Percentiles rank a stretch among this genome's conserved stretches.
Evolutionary conservation across 2,888 invertebrate genomes (phyloP).

Genomic region (Fragum whitleyi): DNA sequence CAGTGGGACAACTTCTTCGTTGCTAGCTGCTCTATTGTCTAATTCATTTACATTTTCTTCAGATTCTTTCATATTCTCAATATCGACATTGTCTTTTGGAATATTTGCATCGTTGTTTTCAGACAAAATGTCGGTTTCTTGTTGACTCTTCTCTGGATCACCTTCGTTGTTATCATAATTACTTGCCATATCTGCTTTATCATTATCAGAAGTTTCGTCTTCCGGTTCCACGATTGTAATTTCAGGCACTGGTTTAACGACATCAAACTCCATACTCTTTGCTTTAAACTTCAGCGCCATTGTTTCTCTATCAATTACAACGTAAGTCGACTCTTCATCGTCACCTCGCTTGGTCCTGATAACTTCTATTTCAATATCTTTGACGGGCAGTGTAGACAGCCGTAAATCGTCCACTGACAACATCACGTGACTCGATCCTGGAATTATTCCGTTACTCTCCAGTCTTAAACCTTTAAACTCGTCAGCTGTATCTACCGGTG

Average conservation of each 20-base stretch:
- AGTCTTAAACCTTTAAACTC: conserved; percentile 5
- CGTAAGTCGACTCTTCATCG: not conserved
- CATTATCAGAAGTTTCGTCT: not conserved
- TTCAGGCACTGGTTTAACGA: not conserved
- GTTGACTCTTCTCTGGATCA: not conserved
- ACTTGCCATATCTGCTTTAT: not conserved
- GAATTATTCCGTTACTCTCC: not conserved
- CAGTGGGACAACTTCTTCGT: too few relatives aligned
- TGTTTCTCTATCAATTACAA: conserved; percentile 16
- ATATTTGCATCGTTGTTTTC: not conserved
- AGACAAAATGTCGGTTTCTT: not conserved
- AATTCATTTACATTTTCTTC: not conserved
- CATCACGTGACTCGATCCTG: conserved; percentile 2
- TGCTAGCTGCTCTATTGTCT: too few relatives aligned
- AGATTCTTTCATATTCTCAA: not conserved
- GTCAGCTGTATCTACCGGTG: not conserved
- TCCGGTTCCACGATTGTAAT: not conserved
- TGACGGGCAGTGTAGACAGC: conserved; percentile 1
- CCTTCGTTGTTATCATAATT: not conserved
- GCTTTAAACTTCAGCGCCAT: conserved; percentile 28
- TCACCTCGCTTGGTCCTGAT: not conserved
- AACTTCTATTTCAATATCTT: conserved; percentile 13
- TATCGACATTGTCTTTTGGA: not conserved
- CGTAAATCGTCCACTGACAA: conserved; percentile 13
- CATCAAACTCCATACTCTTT: conserved; percentile 39